Evolutionary conservation across 2,797 vertebrate species (phyloP).

Genomic region (Phoebastria nigripes): DNA sequence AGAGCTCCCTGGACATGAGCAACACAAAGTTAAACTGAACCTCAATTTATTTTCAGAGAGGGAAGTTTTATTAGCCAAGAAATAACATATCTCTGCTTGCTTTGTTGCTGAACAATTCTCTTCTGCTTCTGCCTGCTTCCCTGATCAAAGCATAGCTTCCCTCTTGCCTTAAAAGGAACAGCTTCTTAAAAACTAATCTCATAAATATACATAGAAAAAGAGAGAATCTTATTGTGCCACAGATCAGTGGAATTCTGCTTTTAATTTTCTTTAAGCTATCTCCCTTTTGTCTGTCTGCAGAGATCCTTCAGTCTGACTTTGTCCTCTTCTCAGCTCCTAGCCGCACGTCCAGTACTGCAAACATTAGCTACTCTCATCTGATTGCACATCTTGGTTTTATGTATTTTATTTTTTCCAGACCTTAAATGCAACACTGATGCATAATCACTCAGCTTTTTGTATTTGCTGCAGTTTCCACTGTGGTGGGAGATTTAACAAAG

Average conservation of each 20-base stretch:
- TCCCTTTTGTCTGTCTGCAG: not conserved
- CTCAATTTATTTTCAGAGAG: not conserved
- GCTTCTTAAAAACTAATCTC: not conserved
- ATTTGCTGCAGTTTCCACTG: not conserved
- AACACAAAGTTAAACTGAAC: not conserved
- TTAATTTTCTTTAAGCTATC: not conserved
- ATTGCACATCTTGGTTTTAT: not conserved
- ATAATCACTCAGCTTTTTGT: not conserved
- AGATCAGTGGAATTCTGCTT: not conserved
- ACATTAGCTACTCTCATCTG: not conserved
- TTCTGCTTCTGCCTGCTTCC: not conserved
- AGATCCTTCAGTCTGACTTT: not conserved
- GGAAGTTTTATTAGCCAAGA: not conserved
- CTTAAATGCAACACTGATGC: not conserved
- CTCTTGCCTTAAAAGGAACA: not conserved
- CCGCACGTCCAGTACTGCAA: not conserved
- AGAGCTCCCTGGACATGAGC: not conserved
- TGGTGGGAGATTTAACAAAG: not conserved
- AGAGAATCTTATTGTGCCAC: not conserved
- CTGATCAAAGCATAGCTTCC: not conserved
- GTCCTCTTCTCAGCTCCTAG: not conserved
- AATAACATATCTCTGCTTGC: not conserved
- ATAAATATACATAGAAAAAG: not conserved
- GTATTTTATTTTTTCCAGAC: not conserved
- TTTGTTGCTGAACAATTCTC: not conserved